Percentiles rank a stretch among this genome's conserved stretches.
Evolutionary conservation across 1,140 invertebrate genomes (phyloP).

Genomic region (Drosophila kikkawai): DNA sequence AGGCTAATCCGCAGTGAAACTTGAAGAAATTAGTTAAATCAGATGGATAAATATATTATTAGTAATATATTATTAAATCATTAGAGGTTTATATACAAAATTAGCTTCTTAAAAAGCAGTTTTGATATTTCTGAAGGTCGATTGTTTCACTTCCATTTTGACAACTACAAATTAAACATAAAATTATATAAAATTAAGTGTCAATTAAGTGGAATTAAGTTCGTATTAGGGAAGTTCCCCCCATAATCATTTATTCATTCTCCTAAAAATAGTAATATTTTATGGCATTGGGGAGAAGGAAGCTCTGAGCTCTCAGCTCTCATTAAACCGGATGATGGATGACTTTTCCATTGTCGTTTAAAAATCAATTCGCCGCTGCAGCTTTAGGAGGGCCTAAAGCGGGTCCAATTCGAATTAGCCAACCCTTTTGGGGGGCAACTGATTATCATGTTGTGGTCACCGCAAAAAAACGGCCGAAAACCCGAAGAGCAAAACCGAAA

Average conservation of each 20-base stretch:
- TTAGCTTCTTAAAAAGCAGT: neutral
- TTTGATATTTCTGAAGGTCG: conserved; percentile 2
- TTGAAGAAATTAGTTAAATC: neutral
- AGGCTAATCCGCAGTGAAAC: conserved; percentile 7
- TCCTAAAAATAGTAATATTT: neutral
- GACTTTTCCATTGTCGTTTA: conserved; percentile 60
- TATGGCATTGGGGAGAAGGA: neutral
- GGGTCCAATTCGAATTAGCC: conserved; percentile 74
- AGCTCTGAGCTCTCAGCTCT: conserved; percentile 12
- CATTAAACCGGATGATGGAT: conserved; percentile 75
- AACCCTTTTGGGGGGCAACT: conserved; percentile 54
- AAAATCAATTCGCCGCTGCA: conserved; percentile 35
- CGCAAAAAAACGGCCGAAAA: conserved; percentile 46
- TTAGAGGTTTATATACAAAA: neutral
- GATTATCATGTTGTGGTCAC: conserved; percentile 46
- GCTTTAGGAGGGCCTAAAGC: conserved; percentile 30
- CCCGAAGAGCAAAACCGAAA: conserved; percentile 26
- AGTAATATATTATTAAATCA: neutral
- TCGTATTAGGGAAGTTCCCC: neutral
- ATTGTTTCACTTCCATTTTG: neutral
- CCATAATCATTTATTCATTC: conserved; percentile 6
- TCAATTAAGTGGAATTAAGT: conserved; percentile 23
- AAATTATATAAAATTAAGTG: conserved; percentile 13
- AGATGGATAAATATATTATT: neutral
- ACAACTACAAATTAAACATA: neutral